Evolutionary conservation across 2,888 invertebrate genomes (phyloP), one percentile per base, ranked within the genome.

Genomic region (Calephelis perditalis): DNA sequence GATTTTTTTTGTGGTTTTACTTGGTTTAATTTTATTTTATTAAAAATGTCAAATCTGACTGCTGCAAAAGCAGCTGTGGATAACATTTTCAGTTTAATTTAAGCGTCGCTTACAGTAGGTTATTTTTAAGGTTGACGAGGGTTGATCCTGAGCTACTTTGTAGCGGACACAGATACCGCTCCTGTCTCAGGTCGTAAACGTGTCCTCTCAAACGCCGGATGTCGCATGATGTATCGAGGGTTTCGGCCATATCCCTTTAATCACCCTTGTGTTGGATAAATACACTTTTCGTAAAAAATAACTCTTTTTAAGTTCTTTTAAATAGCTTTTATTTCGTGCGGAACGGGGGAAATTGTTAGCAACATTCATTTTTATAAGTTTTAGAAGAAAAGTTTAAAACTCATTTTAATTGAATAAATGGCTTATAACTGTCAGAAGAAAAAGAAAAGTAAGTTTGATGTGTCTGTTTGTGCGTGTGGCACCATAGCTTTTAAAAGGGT

Each of bases 151-250:
- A 65, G 68, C 65, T 69, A 69, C 69, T 70, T 68, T 67, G 70
- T 70, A 70, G 70, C 66, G 62, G 58, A 62, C 57, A 57, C 40
- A 64, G 59, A 56, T 63, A 61, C 62, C 62, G 58, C 62, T 55
- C 58, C 57, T 62, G 62, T 54, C 67, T 63, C 64, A 68, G 64
- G 70, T 69, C 67, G 69, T 66, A 67, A 70, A 70, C 69, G 70
- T 70, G 69, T 68, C 69, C 71, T 70, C 68, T 69, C 69, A 67
- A 67, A 66, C 69, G 69, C 71, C 72, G 73, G 74, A 74, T 67
- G 71, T 66, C 60, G 61, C 64, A 63, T 75, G 73, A 75, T 75
- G 71, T 72, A 75, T 75, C 71, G 73, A 63, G 64, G 62, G 45
- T 61, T 65, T 57, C 57, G 61, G 62, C 62, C 65, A 66, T 67